These are phyloP conservation scores for Camponotus pennsylvanicus DNA, from an alignment of 1,140 invertebrate species.

Conservation along the genomic window DNA sequence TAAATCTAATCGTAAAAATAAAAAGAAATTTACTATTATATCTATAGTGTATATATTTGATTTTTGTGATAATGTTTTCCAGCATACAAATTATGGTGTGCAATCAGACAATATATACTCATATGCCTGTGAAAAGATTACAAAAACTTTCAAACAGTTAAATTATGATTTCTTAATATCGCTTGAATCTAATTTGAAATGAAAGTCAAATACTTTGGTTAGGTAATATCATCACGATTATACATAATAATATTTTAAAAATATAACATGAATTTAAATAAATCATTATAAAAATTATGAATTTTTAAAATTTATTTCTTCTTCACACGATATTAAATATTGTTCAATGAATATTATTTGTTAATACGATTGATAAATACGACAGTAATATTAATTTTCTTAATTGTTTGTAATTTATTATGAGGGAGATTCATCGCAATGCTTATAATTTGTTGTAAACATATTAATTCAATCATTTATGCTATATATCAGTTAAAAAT, in stretches of 20 bases:
- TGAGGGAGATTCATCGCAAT: not conserved
- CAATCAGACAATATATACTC: not conserved
- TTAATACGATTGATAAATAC: not conserved
- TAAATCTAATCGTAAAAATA: not conserved
- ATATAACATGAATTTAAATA: not conserved
- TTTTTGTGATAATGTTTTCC: not conserved
- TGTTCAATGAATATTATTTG: not conserved
- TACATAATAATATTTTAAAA: not conserved
- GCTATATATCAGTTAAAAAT: not conserved
- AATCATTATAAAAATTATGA: constrained; percentile 7
- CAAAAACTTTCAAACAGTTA: not conserved
- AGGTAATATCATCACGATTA: not conserved
- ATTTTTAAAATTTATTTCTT: not conserved
- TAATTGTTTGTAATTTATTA: not conserved
- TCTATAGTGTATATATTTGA: not conserved
- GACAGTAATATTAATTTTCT: not conserved
- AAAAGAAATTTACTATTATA: not conserved
- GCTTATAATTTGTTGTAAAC: not conserved
- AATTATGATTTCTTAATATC: constrained; percentile 11
- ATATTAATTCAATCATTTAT: not conserved
- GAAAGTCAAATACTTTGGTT: not conserved
- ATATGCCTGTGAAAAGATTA: not conserved
- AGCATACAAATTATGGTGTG: not conserved
- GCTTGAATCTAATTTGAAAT: not conserved
- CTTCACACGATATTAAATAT: not conserved